Evolutionary conservation across 2,113 vertebrate species (phyloP).

Genomic region (Ammospiza nelsoni): DNA sequence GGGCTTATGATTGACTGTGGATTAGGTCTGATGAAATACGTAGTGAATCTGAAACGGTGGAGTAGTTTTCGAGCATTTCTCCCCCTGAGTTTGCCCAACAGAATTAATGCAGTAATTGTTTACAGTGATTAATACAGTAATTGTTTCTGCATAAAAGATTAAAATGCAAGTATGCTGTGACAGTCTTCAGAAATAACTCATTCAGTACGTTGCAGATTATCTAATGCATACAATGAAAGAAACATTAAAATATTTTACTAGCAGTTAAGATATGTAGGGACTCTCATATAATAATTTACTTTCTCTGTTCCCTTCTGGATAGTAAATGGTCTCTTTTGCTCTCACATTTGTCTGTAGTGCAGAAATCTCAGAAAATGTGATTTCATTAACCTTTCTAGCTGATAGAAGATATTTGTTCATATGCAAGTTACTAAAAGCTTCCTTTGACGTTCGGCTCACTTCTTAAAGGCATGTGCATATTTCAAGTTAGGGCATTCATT

Average conservation of each 20-base stretch:
- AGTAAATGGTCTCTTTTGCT: neutral
- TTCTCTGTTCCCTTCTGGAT: neutral
- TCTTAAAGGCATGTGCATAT: neutral
- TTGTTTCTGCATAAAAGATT: neutral
- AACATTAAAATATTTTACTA: neutral
- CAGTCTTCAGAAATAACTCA: neutral
- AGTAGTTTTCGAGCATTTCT: neutral
- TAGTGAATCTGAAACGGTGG: neutral
- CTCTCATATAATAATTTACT: neutral
- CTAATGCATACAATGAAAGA: neutral
- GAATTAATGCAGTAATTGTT: neutral
- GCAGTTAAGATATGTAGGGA: neutral
- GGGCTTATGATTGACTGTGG: neutral
- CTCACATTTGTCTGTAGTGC: neutral
- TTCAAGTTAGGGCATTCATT: slow-evolving; percentile 42
- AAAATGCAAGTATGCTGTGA: neutral
- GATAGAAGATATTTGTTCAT: slow-evolving; percentile 8
- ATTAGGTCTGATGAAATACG: neutral
- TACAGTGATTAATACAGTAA: neutral
- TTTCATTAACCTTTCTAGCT: slow-evolving; percentile 25
- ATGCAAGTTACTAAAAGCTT: slow-evolving; percentile 26
- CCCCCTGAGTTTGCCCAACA: neutral
- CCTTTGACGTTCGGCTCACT: neutral
- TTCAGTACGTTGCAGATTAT: neutral
- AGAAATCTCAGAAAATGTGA: neutral